phyloP scores from a whole-genome alignment of 2,888 invertebrate species.

The Apantesis nais region DNA sequence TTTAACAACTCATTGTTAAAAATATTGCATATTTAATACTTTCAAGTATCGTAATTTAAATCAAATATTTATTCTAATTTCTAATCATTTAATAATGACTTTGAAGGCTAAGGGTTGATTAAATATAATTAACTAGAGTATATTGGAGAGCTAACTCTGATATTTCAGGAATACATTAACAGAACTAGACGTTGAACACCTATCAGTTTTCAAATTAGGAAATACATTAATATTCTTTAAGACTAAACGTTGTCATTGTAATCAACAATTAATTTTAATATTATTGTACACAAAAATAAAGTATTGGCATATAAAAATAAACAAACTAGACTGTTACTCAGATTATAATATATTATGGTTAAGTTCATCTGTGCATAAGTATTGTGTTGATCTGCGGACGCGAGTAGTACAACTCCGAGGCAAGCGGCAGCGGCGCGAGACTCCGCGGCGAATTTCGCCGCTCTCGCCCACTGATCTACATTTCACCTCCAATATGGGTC shows the following conservation, averaged over 20 bases:
- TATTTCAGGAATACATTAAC: not conserved
- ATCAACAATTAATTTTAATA: conserved; percentile 1
- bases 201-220: not conserved
- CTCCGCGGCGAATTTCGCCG: conserved; percentile 81
- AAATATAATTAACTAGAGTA: not conserved
- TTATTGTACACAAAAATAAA: no score
- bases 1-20: no score
- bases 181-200: not conserved
- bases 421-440: conserved; percentile 46
- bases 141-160: not conserved
- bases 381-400: conserved; percentile 22
- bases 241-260: not conserved
- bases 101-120: not conserved
- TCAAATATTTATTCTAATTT: no score
- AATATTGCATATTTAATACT: no score
- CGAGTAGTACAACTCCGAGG: conserved; percentile 20
- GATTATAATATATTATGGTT: conserved; percentile 24
- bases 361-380: conserved; percentile 26
- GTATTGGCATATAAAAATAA: conserved; percentile 5
- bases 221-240: not conserved
- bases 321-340: conserved; percentile 11
- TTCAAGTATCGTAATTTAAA: no score
- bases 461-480: conserved; percentile 87
- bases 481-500: conserved; percentile 85
- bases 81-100: not conserved